Evolutionary conservation across 2,113 vertebrate species (phyloP), one percentile per base, ranked within the genome.

Genomic region (Cervus canadensis): DNA sequence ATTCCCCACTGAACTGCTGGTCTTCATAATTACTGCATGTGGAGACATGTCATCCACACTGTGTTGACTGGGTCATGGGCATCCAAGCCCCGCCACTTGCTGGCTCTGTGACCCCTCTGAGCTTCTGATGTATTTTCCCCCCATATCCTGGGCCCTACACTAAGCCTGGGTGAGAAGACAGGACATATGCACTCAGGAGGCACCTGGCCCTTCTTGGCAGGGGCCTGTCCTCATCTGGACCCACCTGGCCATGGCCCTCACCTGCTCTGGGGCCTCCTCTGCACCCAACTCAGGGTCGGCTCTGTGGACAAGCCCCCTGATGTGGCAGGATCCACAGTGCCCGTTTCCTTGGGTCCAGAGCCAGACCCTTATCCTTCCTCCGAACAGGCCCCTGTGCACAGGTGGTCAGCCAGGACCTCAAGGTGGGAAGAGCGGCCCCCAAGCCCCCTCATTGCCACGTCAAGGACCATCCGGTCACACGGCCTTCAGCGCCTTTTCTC

Each of bases 61-160:
- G 59, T 6, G 19, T 23, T 33, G 23, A 16, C 36, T 17, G 26
- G 54, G 30, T 4, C 5, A 7, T 0, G 5, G 4, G 71, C 16
- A 5, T 33, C 86, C 82, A 52, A 52, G 45, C 45, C 36, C 78
- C 1, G 2, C 54, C 8, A 0, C 56, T 36, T 15, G 17, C n/a
- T 64, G n/a, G 52, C 45, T 5, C 19, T 8, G 13, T 36, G 14
- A 2, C 50, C 43, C 59, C 23, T 36, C 83, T 6, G 43, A 54
- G 60, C 43, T 54, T 87, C 54, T 19, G 17, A 30, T 48, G 88
- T 94, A 23, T 14, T 8, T 7, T 1, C 2, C 7, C 17, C 17
- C 33, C 9, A 0, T 2, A 1, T 54, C 11, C 0, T 7, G 17
- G 28, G 60, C 19, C n/a, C 14, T 2, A 26, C 0, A 2, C 40